Conservation (phyloP, 2,797 vertebrate genomes). For the Centropyge bicolor region DNA sequence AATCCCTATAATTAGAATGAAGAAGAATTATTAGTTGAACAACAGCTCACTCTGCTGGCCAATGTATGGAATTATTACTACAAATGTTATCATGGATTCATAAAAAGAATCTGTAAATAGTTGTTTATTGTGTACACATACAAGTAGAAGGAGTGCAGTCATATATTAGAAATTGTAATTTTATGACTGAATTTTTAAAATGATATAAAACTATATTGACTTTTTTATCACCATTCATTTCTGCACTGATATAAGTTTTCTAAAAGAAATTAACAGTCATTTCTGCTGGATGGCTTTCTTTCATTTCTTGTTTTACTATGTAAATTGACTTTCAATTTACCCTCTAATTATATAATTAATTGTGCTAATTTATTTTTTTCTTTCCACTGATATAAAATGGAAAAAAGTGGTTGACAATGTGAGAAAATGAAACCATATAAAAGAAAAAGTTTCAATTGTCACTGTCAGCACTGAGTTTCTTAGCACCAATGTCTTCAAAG, state of each 20-base stretch:
- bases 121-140: no score
- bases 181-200: no score
- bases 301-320: background rate
- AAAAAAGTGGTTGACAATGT: background rate
- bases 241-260: no score
- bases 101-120: background rate
- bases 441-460: background rate
- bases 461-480: background rate
- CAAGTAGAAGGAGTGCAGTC: no score
- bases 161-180: no score
- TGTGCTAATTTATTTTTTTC: background rate
- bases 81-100: background rate
- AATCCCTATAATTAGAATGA: background rate
- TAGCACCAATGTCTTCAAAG: background rate
- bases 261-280: no score
- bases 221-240: no score
- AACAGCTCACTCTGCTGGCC: conserved; percentile 60
- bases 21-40: conserved; percentile 20
- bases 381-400: background rate
- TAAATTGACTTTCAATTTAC: background rate
- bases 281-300: no score
- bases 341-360: background rate
- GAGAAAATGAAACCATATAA: background rate
- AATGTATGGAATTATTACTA: background rate
- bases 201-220: no score